Conservation (phyloP, 2,113 vertebrate genomes). For the Seriola aureovittata region DNA sequence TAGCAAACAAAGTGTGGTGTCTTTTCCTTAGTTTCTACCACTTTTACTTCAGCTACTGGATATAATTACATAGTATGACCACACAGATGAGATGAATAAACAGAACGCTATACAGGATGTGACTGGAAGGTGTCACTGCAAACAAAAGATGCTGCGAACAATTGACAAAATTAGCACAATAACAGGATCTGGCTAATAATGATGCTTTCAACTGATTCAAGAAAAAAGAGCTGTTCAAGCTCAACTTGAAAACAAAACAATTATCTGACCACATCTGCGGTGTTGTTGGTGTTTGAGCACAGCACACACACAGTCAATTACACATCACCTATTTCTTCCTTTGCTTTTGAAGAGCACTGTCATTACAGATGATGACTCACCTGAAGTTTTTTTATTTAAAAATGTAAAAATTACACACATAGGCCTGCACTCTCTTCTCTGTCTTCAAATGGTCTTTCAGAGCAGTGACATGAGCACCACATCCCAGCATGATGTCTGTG, state of each 20-base stretch:
- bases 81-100: not conserved
- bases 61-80: not conserved
- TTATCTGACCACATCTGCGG: not conserved
- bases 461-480: not conserved
- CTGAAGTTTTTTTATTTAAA: conserved; percentile 1
- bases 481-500: conserved; percentile 26
- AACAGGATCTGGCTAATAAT: not conserved
- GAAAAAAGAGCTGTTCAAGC: not conserved
- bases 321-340: not conserved
- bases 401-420: not conserved
- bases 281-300: no score
- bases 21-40: not conserved
- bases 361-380: conserved; percentile 32
- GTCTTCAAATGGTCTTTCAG: conserved; percentile 14
- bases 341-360: not conserved
- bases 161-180: not conserved
- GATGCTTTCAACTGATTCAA: not conserved
- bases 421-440: not conserved
- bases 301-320: not conserved
- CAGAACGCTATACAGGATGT: not conserved
- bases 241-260: not conserved
- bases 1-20: not conserved
- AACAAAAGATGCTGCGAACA: not conserved
- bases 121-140: not conserved
- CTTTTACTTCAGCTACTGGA: not conserved